Conservation (phyloP, 2,113 vertebrate species). For the Ctenodactylus gundi region DNA sequence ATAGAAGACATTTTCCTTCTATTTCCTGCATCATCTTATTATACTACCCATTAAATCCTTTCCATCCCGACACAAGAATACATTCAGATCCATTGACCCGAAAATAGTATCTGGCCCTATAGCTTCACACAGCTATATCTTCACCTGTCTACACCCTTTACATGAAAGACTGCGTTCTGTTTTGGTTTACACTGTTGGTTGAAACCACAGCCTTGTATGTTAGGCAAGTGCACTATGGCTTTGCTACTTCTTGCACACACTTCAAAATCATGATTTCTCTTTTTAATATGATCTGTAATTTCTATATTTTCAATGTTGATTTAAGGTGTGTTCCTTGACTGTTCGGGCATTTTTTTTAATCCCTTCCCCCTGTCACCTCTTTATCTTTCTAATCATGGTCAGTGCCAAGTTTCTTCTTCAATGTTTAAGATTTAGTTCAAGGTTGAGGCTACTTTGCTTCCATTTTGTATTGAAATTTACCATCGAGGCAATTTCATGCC, state of each 20-base stretch:
- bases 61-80: not conserved
- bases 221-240: not conserved
- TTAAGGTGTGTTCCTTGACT: not conserved
- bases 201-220: not conserved
- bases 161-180: not conserved
- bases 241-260: not conserved
- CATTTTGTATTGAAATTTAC: not conserved
- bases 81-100: not conserved
- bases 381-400: not conserved
- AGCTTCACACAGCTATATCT: not conserved
- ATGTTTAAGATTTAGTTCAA: no score
- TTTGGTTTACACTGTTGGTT: not conserved
- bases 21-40: not conserved
- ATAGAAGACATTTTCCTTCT: not conserved
- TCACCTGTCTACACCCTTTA: not conserved
- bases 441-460: slow-evolving; percentile 7
- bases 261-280: not conserved
- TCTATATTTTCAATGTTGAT: not conserved
- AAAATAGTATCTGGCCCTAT: not conserved
- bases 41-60: not conserved
- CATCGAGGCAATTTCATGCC: not conserved
- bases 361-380: not conserved
- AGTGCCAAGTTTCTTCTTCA: not conserved
- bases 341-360: not conserved
- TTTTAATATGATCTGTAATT: not conserved